phyloP scores from a whole-genome alignment of 2,113 vertebrate genomes.

The Halcyon senegalensis region DNA sequence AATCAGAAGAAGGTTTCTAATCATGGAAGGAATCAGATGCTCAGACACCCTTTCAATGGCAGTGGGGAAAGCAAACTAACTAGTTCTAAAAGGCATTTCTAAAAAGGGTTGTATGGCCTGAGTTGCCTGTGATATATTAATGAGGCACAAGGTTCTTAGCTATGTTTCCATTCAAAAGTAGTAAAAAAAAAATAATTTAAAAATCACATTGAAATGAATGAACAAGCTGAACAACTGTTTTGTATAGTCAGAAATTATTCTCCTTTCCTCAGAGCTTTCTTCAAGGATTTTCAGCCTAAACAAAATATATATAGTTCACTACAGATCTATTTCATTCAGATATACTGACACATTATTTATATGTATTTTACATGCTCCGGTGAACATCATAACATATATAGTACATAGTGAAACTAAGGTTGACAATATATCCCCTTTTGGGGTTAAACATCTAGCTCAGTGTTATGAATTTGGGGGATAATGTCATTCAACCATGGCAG shows the following conservation, averaged over 20 bases:
- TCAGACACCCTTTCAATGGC: not conserved
- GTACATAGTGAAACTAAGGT: constrained; percentile 31
- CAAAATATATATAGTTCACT: constrained; percentile 12
- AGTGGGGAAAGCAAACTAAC: not conserved
- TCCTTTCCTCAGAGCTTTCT: not conserved
- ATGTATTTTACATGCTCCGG: constrained; percentile 53
- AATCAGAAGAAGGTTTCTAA: not conserved
- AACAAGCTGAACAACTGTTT: constrained; percentile 17
- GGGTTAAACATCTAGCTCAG: constrained; percentile 55
- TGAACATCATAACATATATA: constrained; percentile 52
- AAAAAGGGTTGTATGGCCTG: not conserved
- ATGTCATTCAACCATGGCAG: constrained; percentile 28
- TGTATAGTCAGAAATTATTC: not conserved
- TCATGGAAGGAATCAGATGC: not conserved
- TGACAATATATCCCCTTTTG: constrained; percentile 50
- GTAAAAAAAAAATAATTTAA: not conserved
- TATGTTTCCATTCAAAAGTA: not conserved
- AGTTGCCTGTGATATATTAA: not conserved
- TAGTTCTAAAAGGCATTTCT: not conserved
- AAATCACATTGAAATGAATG: not conserved
- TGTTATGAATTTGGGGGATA: constrained; percentile 66
- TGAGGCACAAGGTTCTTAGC: not conserved
- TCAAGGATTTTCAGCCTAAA: constrained; percentile 32
- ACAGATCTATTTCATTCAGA: constrained; percentile 43
- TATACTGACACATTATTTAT: constrained; percentile 54